phyloP scores from a whole-genome alignment of 2,797 vertebrate genomes.

The Momotus momota region DNA sequence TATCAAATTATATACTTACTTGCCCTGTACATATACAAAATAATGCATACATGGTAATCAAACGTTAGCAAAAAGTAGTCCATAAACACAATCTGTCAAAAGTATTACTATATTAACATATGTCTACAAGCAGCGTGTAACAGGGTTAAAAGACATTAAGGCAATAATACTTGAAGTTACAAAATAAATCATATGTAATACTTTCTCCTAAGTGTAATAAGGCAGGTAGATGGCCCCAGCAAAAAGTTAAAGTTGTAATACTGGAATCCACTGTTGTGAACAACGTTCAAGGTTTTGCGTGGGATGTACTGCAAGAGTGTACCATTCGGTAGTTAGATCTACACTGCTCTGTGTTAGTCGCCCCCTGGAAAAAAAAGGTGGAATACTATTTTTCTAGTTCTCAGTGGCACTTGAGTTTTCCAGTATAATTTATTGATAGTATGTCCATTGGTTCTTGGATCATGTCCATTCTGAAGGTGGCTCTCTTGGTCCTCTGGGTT shows the following conservation, averaged over 20 bases:
- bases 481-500: constrained; percentile 90
- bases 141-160: constrained; percentile 85
- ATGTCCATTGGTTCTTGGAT: constrained; percentile 77
- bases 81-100: constrained; percentile 86
- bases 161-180: constrained; percentile 85
- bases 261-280: constrained; percentile 81
- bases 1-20: constrained; percentile 94
- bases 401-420: constrained; percentile 84
- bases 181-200: constrained; percentile 86
- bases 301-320: constrained; percentile 77
- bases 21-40: constrained; percentile 96
- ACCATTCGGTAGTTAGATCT: constrained; percentile 85
- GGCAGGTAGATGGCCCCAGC: constrained; percentile 90
- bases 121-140: constrained; percentile 88
- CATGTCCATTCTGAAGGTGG: constrained; percentile 93
- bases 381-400: constrained; percentile 79
- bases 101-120: constrained; percentile 85
- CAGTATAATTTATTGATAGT: constrained; percentile 75
- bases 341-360: constrained; percentile 82
- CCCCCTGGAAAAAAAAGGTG: constrained; percentile 60
- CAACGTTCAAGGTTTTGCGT: constrained; percentile 67
- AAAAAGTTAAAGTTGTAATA: constrained; percentile 82
- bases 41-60: constrained; percentile 89
- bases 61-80: constrained; percentile 89
- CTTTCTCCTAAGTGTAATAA: constrained; percentile 85